Evolutionary conservation across 92 coral and sea anemone genomes (phyloP), one percentile per base, ranked within the genome.

Genomic region (Montipora capitata): DNA sequence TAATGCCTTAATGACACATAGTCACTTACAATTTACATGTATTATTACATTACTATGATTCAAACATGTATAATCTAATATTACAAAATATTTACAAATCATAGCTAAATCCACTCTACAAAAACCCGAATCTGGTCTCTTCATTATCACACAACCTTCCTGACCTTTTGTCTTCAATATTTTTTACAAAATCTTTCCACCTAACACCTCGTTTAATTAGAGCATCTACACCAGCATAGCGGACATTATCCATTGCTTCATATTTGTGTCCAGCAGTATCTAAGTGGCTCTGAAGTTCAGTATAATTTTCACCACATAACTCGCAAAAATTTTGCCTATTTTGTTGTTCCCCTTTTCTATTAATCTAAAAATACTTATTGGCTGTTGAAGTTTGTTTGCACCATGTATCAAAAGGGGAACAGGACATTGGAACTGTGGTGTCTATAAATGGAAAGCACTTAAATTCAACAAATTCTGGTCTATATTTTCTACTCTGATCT

Each of bases 321-420:
- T 62, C 68, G n/a, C 68, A 62, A 62, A 62, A 62, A 16, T 62
- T 13, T 5, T 62, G 68, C 35, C 14, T 40, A 20, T 74, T 74
- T 48, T 44, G 40, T 74, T 71, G 40, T 1, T 17, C 62, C 57
- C 17, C 63, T 3, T 57, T 57, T 57, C 10, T 12, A 57, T 14
- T 62, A 16, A n/a, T n/a, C n/a, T 12, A 13, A 3, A 5, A 62
- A 62, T 62, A 20, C 7, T 62, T 62, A 16, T 62, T 16, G 7
- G 27, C 35, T 62, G 68, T 62, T 62, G 17, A 40, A 59, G 9
- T 74, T n/a, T 45, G 41, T 42, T 59, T 74, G 79, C 10, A 74
- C 62, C 79, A 74, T 16, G 79, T 74, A 14, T 74, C 79, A 74
- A 43, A 74, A 48, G 79, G 79, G 40, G 79, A 42, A 74, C 5